phyloP scores from a whole-genome alignment of 2,797 vertebrate species.

The Microcaecilia unicolor region DNA sequence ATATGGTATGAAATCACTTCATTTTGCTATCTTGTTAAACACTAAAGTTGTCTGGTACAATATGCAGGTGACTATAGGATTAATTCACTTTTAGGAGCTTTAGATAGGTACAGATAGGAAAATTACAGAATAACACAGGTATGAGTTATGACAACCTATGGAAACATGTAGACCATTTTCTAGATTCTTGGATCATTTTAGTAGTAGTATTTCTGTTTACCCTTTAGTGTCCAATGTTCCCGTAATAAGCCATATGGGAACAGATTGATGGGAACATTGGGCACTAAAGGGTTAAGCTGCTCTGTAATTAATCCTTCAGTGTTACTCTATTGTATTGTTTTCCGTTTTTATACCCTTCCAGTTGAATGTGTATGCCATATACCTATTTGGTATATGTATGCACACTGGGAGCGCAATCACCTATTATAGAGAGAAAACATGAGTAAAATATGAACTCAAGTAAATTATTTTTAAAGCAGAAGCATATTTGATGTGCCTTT shows the following conservation, averaged over 20 bases:
- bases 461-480: constrained; percentile 67
- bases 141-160: constrained; percentile 26
- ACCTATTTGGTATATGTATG: constrained; percentile 27
- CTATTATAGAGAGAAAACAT: constrained; percentile 22
- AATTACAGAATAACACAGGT: constrained; percentile 20
- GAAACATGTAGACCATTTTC: too few relatives aligned
- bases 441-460: constrained; percentile 43
- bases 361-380: constrained; percentile 36
- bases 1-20: too few relatives aligned
- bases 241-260: too few relatives aligned
- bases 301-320: constrained; percentile 18
- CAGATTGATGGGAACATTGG: too few relatives aligned
- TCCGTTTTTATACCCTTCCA: constrained; percentile 39
- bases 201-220: constrained; percentile 24
- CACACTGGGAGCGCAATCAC: too few relatives aligned
- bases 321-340: constrained; percentile 26
- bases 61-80: constrained; percentile 20
- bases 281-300: too few relatives aligned
- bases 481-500: constrained; percentile 62
- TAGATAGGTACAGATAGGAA: constrained; percentile 13
- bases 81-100: constrained; percentile 8
- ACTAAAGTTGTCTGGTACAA: constrained; percentile 1
- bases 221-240: too few relatives aligned
- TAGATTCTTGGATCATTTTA: constrained; percentile 26
- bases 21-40: too few relatives aligned